Evolutionary conservation across 2,888 invertebrate species (phyloP).

Genomic region (Microchrysa polita): DNA sequence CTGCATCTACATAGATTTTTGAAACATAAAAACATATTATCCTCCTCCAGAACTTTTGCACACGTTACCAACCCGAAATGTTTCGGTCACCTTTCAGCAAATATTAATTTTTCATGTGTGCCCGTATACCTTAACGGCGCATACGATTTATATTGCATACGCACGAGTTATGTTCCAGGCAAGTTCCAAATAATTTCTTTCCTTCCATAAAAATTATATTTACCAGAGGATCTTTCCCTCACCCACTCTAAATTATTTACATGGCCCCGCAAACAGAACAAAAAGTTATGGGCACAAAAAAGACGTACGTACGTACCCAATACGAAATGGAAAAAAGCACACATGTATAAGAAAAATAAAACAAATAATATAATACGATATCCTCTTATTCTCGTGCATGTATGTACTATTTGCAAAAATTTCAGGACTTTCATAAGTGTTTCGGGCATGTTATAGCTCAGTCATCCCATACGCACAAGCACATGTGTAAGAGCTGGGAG

Average conservation of each 20-base stretch:
- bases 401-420: neutral
- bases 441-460: neutral
- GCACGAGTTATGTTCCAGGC: no score
- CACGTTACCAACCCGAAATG: no score
- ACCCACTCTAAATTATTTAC: slow-evolving; percentile 17
- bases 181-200: neutral
- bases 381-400: neutral
- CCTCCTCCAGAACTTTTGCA: no score
- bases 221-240: neutral
- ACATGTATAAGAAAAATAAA: slow-evolving; percentile 16
- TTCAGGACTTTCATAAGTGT: neutral
- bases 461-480: neutral
- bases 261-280: neutral
- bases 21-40: no score
- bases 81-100: no score
- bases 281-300: neutral
- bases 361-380: neutral
- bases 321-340: neutral
- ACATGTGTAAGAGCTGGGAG: neutral
- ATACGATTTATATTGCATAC: no score
- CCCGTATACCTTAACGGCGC: no score
- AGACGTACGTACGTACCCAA: no score
- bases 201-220: slow-evolving; percentile 1
- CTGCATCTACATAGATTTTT: no score
- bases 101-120: no score